phyloP scores from a whole-genome alignment of 2,888 invertebrate species.

The Leptinotarsa tumamoca region DNA sequence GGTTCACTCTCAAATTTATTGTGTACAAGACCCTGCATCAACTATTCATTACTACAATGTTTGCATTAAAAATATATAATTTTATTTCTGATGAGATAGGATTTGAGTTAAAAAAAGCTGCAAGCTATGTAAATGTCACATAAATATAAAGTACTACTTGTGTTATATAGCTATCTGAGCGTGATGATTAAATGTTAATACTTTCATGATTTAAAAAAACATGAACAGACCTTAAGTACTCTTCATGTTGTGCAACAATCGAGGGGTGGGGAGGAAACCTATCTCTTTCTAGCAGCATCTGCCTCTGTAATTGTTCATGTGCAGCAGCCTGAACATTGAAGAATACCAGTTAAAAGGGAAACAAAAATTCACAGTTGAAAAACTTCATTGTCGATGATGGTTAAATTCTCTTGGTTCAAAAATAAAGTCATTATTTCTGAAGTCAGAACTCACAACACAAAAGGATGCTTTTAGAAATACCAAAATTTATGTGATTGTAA shows the following conservation, averaged over 20 bases:
- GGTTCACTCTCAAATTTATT: too few species aligned
- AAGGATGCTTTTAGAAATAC: too few species aligned
- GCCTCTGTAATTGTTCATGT: constrained; percentile 88
- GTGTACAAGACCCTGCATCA: too few species aligned
- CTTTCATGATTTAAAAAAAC: constrained; percentile 25
- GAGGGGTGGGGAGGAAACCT: constrained; percentile 76
- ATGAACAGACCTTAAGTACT: constrained; percentile 72
- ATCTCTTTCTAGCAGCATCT: constrained; percentile 86
- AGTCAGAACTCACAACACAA: too few species aligned
- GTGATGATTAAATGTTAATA: constrained; percentile 9
- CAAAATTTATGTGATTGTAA: too few species aligned
- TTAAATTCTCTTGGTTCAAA: background rate
- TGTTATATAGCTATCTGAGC: background rate
- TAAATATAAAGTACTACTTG: background rate
- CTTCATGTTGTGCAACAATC: constrained; percentile 76
- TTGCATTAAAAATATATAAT: background rate
- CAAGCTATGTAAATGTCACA: background rate
- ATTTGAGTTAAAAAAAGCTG: background rate
- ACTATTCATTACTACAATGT: too few species aligned
- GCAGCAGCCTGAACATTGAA: constrained; percentile 75
- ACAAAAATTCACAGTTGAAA: background rate
- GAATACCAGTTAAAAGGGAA: constrained; percentile 28
- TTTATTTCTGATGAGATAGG: background rate
- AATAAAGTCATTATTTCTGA: too few species aligned
- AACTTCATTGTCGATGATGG: constrained; percentile 11